These are phyloP conservation scores for Threskiornis aethiopicus DNA, from an alignment of 2,797 vertebrate genomes.

Conservation along the genomic window DNA sequence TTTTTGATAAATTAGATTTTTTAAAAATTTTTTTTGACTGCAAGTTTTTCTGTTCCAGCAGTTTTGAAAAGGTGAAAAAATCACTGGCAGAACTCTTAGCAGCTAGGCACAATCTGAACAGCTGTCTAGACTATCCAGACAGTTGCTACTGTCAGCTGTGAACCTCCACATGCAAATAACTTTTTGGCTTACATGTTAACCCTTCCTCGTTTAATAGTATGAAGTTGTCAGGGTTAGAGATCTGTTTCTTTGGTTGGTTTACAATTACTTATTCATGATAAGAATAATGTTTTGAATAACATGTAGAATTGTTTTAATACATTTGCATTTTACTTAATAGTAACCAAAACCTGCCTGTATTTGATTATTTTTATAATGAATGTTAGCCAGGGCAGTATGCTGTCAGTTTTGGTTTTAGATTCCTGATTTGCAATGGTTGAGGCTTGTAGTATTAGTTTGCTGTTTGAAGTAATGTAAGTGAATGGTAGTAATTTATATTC, in stretches of 20 bases:
- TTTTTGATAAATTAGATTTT: background rate
- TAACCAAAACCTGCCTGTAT: background rate
- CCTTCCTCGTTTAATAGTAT: slow-evolving; percentile 51
- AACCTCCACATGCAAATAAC: slow-evolving; percentile 71
- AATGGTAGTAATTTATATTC: background rate
- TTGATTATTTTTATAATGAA: background rate
- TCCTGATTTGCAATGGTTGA: slow-evolving; percentile 37
- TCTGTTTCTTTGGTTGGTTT: background rate
- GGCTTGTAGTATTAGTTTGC: background rate
- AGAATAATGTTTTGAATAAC: background rate
- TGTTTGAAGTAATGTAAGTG: background rate
- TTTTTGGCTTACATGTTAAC: slow-evolving; percentile 70
- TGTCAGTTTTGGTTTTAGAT: slow-evolving; percentile 19
- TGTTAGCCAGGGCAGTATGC: background rate
- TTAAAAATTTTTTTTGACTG: background rate
- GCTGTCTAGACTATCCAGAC: slow-evolving; percentile 78
- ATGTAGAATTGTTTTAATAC: background rate
- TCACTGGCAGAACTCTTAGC: slow-evolving; percentile 56
- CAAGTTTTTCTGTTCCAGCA: slow-evolving; percentile 55
- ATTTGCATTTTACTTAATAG: background rate
- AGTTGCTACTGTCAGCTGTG: slow-evolving; percentile 82
- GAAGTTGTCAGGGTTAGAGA: background rate
- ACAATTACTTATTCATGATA: background rate
- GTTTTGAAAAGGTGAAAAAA: slow-evolving; percentile 77
- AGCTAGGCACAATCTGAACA: slow-evolving; percentile 69